Evolutionary conservation across 2,888 invertebrate species (phyloP).

Genomic region (Pseudococcus jackbeardsleyi): DNA sequence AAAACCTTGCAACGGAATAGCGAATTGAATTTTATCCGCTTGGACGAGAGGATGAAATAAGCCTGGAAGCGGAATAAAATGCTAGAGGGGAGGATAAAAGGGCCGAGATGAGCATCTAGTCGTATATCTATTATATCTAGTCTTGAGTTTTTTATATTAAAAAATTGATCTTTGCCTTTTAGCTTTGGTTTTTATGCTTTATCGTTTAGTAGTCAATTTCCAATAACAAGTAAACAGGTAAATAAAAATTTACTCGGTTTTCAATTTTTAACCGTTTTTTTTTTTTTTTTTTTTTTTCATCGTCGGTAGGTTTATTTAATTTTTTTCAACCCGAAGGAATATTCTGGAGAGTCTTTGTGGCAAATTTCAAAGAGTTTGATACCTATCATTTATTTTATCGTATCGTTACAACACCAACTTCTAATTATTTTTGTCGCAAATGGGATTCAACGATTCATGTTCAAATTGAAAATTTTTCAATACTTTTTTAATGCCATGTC

Average conservation of each 20-base stretch:
- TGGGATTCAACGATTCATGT: no score
- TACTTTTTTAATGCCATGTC: no score
- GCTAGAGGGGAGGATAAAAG: neutral
- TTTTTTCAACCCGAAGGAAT: neutral
- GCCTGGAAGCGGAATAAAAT: neutral
- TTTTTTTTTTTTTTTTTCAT: neutral
- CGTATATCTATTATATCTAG: neutral
- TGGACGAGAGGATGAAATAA: conserved; percentile 19
- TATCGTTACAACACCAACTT: neutral
- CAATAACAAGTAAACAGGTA: conserved; percentile 11
- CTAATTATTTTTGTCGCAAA: neutral
- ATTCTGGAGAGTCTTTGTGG: neutral
- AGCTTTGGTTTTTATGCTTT: neutral
- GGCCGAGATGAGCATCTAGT: neutral
- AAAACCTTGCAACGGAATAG: conserved; percentile 13
- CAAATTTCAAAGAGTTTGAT: neutral
- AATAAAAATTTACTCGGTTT: conserved; percentile 3
- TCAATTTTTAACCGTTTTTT: neutral
- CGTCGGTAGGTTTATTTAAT: neutral
- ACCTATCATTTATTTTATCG: neutral
- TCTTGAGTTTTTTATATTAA: neutral
- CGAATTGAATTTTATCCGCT: conserved; percentile 41
- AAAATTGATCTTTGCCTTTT: conserved; percentile 19
- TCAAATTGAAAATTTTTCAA: no score
- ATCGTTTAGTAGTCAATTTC: conserved; percentile 24